phyloP scores from a whole-genome alignment of 2,888 invertebrate genomes.

The Phragmatobia fuliginosa region DNA sequence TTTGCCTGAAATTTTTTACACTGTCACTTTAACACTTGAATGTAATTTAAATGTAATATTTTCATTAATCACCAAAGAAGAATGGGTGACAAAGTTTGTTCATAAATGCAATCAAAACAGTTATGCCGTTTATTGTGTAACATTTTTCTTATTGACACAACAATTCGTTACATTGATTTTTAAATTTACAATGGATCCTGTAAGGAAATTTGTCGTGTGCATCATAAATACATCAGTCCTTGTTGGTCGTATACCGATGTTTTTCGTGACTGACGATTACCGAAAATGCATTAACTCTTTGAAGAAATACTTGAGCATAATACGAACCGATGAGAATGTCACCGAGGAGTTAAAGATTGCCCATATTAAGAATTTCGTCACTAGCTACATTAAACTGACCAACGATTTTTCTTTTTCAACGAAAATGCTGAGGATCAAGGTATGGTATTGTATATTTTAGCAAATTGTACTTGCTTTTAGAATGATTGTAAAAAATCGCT shows the following conservation, averaged over 20 bases:
- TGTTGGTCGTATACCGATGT: neutral
- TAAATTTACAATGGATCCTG: neutral
- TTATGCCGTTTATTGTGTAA: neutral
- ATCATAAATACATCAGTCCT: neutral
- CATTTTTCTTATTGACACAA: neutral
- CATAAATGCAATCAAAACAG: neutral
- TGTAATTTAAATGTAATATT: neutral
- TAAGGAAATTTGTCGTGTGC: neutral
- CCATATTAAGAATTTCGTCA: neutral
- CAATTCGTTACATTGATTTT: neutral
- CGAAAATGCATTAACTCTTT: neutral
- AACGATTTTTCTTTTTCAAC: neutral
- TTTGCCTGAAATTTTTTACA: neutral
- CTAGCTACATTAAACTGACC: neutral
- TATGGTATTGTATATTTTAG: neutral
- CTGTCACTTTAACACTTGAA: neutral
- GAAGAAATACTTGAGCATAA: neutral
- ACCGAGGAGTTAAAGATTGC: neutral
- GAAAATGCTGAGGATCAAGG: neutral
- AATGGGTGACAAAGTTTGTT: neutral
- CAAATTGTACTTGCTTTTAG: no score
- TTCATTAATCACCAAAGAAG: neutral
- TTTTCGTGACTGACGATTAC: neutral
- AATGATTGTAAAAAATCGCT: no score
- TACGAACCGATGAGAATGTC: neutral